These are phyloP conservation scores for Dusona sp. DNA, from an alignment of 2,888 invertebrate species.

Conservation along the genomic window DNA sequence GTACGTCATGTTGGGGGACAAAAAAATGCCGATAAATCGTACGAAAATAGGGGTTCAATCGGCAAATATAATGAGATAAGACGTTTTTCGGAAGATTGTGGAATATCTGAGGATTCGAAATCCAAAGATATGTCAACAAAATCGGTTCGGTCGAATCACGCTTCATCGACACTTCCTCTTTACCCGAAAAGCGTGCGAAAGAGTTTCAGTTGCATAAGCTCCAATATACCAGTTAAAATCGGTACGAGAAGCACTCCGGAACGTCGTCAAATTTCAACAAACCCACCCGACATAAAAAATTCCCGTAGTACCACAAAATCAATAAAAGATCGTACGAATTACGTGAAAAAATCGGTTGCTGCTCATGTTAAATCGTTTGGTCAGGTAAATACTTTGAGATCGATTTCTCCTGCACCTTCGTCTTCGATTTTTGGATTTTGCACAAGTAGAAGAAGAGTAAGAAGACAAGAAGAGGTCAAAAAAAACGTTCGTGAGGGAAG, in stretches of 20 bases:
- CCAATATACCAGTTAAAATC: slow-evolving; percentile 74
- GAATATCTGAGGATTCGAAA: slow-evolving; percentile 48
- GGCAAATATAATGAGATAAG: slow-evolving; percentile 40
- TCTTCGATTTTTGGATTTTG: slow-evolving; percentile 83
- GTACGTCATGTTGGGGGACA: slow-evolving; percentile 21
- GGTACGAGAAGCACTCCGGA: slow-evolving; percentile 57
- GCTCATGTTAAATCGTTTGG: slow-evolving; percentile 73
- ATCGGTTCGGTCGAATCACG: slow-evolving; percentile 46
- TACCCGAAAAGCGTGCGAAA: slow-evolving; percentile 77
- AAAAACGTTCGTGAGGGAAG: slow-evolving; percentile 38
- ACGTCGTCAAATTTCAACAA: slow-evolving; percentile 58
- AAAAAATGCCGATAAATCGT: background rate
- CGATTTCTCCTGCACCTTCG: slow-evolving; percentile 72
- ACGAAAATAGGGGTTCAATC: slow-evolving; percentile 10
- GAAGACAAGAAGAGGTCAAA: slow-evolving; percentile 66
- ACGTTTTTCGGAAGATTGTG: slow-evolving; percentile 44
- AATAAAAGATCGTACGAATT: slow-evolving; percentile 76
- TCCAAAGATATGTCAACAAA: slow-evolving; percentile 49
- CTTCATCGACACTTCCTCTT: slow-evolving; percentile 78
- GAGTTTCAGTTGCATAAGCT: slow-evolving; percentile 70
- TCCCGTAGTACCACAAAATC: slow-evolving; percentile 68
- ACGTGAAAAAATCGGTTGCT: slow-evolving; percentile 73
- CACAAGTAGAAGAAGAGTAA: slow-evolving; percentile 78
- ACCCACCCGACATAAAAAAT: slow-evolving; percentile 48
- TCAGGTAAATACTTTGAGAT: slow-evolving; percentile 73